These are phyloP conservation scores for Lanius ludovicianus DNA, from an alignment of 2,113 vertebrate species.

Conservation along the genomic window DNA sequence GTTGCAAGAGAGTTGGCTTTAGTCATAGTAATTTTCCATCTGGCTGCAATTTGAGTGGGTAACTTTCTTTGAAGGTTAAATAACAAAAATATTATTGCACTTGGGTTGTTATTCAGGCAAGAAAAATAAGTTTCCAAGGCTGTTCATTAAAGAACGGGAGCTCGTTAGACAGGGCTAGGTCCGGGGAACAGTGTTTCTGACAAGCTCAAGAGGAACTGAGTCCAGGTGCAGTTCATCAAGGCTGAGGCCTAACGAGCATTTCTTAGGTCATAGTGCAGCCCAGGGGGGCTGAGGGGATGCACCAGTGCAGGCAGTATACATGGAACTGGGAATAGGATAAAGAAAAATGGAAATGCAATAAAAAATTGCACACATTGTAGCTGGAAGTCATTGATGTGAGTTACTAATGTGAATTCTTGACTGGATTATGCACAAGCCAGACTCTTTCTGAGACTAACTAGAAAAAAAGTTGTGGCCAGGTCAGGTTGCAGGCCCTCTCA, in stretches of 20 bases:
- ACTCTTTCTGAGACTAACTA: neutral
- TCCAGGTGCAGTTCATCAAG: neutral
- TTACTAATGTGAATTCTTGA: neutral
- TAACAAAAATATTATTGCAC: neutral
- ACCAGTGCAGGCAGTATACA: neutral
- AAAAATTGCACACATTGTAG: neutral
- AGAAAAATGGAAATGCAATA: neutral
- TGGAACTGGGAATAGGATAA: neutral
- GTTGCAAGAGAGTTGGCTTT: neutral
- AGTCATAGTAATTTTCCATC: neutral
- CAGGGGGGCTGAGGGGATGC: neutral
- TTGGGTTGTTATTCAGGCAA: neutral
- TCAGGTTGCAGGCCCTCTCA: neutral
- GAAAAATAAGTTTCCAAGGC: neutral
- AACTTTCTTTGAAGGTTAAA: neutral
- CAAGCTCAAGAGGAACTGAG: neutral
- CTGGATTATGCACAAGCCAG: neutral
- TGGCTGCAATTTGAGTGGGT: rapidly evolving
- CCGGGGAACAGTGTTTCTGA: neutral
- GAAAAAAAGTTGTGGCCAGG: neutral
- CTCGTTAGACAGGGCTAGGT: neutral
- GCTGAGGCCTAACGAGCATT: neutral
- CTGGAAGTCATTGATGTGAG: neutral
- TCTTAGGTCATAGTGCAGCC: neutral
- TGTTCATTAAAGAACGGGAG: neutral